These are phyloP conservation scores for Cirrhinus molitorella DNA, from an alignment of 2,797 vertebrate genomes.

Conservation along the genomic window DNA sequence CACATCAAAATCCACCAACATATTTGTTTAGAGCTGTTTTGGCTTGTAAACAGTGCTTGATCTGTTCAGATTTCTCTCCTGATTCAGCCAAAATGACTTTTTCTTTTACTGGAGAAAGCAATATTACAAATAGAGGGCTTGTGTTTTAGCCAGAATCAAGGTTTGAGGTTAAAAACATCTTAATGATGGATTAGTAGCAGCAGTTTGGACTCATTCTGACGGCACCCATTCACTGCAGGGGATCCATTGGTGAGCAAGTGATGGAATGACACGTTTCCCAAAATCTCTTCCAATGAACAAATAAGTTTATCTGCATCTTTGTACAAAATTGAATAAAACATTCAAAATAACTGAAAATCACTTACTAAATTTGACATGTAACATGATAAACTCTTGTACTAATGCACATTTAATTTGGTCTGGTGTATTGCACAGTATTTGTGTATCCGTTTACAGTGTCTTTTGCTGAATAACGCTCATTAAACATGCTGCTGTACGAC, in stretches of 20 bases:
- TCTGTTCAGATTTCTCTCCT: not conserved
- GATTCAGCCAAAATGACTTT: not conserved
- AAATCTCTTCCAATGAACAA: not conserved
- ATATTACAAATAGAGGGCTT: no score
- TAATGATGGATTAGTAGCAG: not conserved
- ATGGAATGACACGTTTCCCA: not conserved
- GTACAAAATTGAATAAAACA: not conserved
- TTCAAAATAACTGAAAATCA: not conserved
- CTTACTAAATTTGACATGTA: not conserved
- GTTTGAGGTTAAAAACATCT: not conserved
- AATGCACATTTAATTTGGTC: not conserved
- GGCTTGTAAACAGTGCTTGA: not conserved
- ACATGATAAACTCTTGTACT: not conserved
- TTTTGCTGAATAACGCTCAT: slow-evolving; percentile 44
- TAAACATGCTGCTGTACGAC: slow-evolving; percentile 35
- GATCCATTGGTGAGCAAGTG: not conserved
- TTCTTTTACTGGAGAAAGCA: no score
- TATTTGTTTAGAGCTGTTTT: not conserved
- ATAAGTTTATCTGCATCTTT: not conserved
- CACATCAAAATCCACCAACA: not conserved
- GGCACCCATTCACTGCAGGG: not conserved
- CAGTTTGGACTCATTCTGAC: not conserved
- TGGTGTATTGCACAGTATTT: not conserved
- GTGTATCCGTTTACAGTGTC: not conserved
- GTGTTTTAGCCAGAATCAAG: no score